Base-by-base conservation (phyloP, 2,113 vertebrate genomes). In the Columba livia region DNA sequence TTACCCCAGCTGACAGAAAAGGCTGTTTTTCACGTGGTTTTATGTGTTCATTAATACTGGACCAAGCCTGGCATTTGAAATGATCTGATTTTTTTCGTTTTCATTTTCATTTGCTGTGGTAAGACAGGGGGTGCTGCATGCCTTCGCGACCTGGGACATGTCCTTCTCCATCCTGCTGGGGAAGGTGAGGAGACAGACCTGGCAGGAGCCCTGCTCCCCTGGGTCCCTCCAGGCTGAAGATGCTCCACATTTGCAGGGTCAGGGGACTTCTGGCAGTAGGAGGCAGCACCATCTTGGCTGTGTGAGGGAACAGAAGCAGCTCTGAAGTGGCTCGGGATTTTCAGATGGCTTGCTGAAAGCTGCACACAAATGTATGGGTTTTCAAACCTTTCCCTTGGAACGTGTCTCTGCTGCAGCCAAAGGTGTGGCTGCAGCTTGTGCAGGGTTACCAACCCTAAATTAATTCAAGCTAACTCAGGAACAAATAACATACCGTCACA, bases 201-300 rank as follows among this genome's bases (percentile, higher is more conserved):
- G 61, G 17, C 51, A 26, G 62, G 18, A 79, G 57, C 34, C 1
- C 44, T 1, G 29, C 20, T 73, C 12, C 42, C 1, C 6, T 7
- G 70, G 13, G 48, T 61, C 32, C 19, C 42, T 85, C 50, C 44
- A 1, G 57, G 31, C 53, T 65, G 94, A 79, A 79, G 57, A 65
- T 40, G 74, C 2, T 12, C 50, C 88, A 66, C 62, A 48, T 89
- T 58, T 57, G 60, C 42, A 81, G 74, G 96, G 94, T 73, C 79
- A 36, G 62, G 79, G 79, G n/a, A 85, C 74, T 96, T 82, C 95
- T 62, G 96, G 93, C 94, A 89, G 96, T 89, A 97, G 95, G 96
- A 96, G 96, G 95, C 95, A 96, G 96, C 96, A 95, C 70, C 91
- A 96, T 91, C 95, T 88, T 95, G 95, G 96, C 66, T 96, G 95